Evolutionary conservation across 2,888 invertebrate species (phyloP).

Genomic region (Dynastes maya): DNA sequence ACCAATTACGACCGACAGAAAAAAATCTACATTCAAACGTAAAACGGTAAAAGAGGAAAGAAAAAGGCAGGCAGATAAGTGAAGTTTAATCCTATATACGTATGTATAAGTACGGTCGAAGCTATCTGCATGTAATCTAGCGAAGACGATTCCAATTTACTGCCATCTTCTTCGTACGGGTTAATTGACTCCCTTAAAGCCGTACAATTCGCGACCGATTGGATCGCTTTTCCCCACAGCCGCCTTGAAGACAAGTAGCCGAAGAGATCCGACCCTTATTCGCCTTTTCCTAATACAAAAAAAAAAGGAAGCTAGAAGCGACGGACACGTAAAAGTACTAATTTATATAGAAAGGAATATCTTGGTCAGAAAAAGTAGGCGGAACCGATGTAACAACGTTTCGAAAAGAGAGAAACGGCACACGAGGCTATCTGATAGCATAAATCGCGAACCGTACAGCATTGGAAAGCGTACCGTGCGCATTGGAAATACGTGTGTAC

Average conservation of each 20-base stretch:
- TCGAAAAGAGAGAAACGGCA: constrained; percentile 17
- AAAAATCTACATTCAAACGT: neutral
- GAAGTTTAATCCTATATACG: constrained; percentile 13
- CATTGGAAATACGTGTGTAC: constrained; percentile 12
- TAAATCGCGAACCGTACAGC: constrained; percentile 37
- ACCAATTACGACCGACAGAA: neutral
- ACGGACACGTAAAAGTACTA: constrained; percentile 15
- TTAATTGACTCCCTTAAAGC: constrained; percentile 43
- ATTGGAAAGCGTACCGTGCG: constrained; percentile 15
- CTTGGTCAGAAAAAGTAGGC: constrained; percentile 31
- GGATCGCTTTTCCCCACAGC: constrained; percentile 23
- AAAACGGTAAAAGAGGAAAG: neutral
- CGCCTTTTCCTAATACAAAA: neutral
- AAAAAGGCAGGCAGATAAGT: neutral
- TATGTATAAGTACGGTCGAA: constrained; percentile 9
- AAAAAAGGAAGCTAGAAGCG: constrained; percentile 5
- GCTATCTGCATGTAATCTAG: constrained; percentile 41
- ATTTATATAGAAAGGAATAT: constrained; percentile 17
- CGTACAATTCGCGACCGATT: constrained; percentile 14
- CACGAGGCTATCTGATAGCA: constrained; percentile 39
- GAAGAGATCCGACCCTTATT: neutral
- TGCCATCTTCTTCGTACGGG: constrained; percentile 21
- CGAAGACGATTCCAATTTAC: constrained; percentile 43
- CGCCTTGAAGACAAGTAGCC: constrained; percentile 33
- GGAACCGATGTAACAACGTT: constrained; percentile 21